Evolutionary conservation across 2,888 invertebrate genomes (phyloP).

Genomic region (Ectemnius cavifrons): DNA sequence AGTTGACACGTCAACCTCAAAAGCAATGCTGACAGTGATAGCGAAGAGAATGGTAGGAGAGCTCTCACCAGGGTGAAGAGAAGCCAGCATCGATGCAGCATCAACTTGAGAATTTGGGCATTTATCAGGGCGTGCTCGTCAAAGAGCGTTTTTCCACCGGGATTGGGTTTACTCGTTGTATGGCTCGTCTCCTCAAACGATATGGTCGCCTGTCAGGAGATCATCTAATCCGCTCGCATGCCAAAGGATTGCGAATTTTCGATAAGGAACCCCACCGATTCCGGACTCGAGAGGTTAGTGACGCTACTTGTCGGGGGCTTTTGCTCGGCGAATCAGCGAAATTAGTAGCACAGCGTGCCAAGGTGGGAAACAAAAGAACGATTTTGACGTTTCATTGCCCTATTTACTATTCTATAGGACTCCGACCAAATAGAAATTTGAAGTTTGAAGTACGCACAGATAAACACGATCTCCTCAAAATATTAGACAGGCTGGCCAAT

Average conservation of each 20-base stretch:
- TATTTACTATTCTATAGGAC: no score
- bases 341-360: slow-evolving; percentile 22
- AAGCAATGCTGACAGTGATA: no score
- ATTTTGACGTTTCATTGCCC: slow-evolving; percentile 27
- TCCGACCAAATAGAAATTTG: no score
- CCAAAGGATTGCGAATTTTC: slow-evolving; percentile 41
- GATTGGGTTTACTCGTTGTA: slow-evolving; percentile 14
- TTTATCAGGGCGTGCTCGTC: slow-evolving; percentile 20
- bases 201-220: neutral
- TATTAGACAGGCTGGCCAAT: no score
- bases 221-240: slow-evolving; percentile 22
- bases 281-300: slow-evolving; percentile 19
- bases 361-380: slow-evolving; percentile 50
- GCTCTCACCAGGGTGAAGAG: slow-evolving; percentile 49
- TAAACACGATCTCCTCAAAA: no score
- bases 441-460: no score
- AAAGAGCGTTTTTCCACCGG: slow-evolving; percentile 63
- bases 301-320: slow-evolving; percentile 5
- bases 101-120: slow-evolving; percentile 54
- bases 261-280: slow-evolving; percentile 7
- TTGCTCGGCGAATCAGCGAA: slow-evolving; percentile 25
- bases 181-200: no score
- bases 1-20: no score
- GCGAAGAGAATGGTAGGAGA: neutral
- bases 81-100: slow-evolving; percentile 61